phyloP scores from a whole-genome alignment of 2,113 vertebrate species.

The Lepisosteus oculatus region DNA sequence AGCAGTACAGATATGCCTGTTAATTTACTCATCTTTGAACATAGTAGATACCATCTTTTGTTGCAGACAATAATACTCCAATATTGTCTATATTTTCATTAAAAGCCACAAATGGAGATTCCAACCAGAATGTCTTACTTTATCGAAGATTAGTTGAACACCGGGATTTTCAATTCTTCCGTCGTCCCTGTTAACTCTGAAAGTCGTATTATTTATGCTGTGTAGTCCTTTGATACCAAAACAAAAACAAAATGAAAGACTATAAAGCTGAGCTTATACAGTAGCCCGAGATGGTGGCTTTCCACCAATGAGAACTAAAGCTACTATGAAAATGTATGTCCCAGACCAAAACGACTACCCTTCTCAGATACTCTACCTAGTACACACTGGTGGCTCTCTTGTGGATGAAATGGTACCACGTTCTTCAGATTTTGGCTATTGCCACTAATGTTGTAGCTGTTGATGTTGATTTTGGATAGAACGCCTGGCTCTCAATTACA shows the following conservation, averaged over 20 bases:
- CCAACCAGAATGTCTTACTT: not conserved
- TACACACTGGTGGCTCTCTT: too few relatives aligned
- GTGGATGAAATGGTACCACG: too few relatives aligned
- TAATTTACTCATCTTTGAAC: too few relatives aligned
- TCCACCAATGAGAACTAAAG: not conserved
- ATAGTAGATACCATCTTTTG: too few relatives aligned
- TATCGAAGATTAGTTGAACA: not conserved
- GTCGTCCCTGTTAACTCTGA: not conserved
- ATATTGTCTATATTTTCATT: not conserved
- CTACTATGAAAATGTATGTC: constrained; percentile 5
- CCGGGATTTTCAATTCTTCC: not conserved
- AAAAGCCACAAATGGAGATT: constrained; percentile 3
- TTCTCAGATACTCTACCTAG: too few relatives aligned
- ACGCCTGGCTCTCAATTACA: too few relatives aligned
- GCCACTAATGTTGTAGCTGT: too few relatives aligned
- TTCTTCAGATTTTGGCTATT: too few relatives aligned
- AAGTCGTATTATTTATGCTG: not conserved
- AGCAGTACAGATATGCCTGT: too few relatives aligned
- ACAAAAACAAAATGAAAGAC: not conserved
- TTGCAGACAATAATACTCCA: constrained; percentile 13
- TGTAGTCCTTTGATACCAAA: constrained; percentile 16
- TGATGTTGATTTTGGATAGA: too few relatives aligned
- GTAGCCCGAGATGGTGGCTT: not conserved
- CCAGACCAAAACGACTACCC: not conserved
- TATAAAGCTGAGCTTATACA: not conserved